Evolutionary conservation across 2,797 vertebrate species (phyloP).

Genomic region (Anisognathus igniventris): DNA sequence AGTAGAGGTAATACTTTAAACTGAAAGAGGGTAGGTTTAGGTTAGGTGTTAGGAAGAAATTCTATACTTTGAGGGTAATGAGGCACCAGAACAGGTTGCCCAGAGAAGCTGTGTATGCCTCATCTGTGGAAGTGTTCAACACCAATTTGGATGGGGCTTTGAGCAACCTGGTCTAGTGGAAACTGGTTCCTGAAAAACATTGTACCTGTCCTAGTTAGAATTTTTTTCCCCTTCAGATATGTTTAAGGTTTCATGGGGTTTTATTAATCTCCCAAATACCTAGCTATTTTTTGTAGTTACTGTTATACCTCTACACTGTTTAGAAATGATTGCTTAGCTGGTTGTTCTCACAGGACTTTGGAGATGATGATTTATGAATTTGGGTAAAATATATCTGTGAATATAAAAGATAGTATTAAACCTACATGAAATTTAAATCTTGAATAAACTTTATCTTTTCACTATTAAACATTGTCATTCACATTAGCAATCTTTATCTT

Average conservation of each 20-base stretch:
- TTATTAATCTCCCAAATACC: neutral
- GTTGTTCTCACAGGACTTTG: neutral
- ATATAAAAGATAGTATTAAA: neutral
- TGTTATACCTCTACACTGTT: neutral
- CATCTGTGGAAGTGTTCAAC: fast-evolving
- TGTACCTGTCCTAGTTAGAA: neutral
- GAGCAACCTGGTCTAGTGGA: neutral
- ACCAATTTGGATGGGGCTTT: neutral
- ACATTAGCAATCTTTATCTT: slow-evolving; percentile 20
- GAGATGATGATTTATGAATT: neutral
- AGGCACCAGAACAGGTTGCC: neutral
- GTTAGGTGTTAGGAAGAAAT: neutral
- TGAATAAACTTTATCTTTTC: neutral
- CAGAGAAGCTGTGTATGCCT: neutral
- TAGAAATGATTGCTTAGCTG: neutral
- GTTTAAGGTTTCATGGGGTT: neutral
- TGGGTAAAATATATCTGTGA: neutral
- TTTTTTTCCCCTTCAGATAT: neutral
- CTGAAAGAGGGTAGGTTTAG: neutral
- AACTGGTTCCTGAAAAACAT: neutral
- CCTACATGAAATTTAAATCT: neutral
- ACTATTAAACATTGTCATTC: neutral
- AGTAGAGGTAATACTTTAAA: neutral
- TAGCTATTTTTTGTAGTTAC: neutral
- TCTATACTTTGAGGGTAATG: neutral